phyloP scores from a whole-genome alignment of 1,140 invertebrate species.

The Ditylenchus dipsaci region DNA sequence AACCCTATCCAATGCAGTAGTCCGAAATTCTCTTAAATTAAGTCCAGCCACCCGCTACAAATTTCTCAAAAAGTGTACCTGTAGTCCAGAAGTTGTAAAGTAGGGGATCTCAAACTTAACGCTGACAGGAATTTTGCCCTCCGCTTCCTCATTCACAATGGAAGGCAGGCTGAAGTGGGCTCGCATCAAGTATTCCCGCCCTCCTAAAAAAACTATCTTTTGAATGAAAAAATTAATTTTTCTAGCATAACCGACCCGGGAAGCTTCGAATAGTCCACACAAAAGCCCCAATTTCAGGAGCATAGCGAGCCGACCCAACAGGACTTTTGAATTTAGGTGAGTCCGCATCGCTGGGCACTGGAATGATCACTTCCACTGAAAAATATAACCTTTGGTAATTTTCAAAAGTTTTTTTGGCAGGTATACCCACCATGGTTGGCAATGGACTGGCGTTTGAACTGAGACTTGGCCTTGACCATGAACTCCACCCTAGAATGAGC shows the following conservation, averaged over 20 bases:
- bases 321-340: conserved; percentile 64
- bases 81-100: conserved; percentile 91
- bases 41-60: too few species aligned
- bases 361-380: conserved; percentile 62
- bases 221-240: not conserved
- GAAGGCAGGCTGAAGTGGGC: conserved; percentile 91
- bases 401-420: too few species aligned
- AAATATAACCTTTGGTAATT: too few species aligned
- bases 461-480: conserved; percentile 98
- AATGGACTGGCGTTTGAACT: conserved; percentile 94
- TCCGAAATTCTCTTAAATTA: too few species aligned
- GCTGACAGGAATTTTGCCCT: conserved; percentile 95
- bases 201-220: conserved; percentile 63
- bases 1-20: too few species aligned
- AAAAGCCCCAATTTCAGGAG: conserved; percentile 64
- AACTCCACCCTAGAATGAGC: conserved; percentile 68
- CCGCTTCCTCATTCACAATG: conserved; percentile 81
- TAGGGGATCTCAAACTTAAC: conserved; percentile 99
- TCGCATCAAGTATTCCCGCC: conserved; percentile 97
- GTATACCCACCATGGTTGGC: conserved; percentile 60
- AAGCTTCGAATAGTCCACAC: conserved; percentile 62
- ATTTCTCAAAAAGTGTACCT: conserved; percentile 24
- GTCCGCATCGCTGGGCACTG: conserved; percentile 64
- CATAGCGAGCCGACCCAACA: conserved; percentile 64
- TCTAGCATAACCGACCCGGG: conserved; percentile 34